These are phyloP conservation scores for Spicauda simplicius DNA, from an alignment of 2,888 invertebrate species.

Conservation along the genomic window DNA sequence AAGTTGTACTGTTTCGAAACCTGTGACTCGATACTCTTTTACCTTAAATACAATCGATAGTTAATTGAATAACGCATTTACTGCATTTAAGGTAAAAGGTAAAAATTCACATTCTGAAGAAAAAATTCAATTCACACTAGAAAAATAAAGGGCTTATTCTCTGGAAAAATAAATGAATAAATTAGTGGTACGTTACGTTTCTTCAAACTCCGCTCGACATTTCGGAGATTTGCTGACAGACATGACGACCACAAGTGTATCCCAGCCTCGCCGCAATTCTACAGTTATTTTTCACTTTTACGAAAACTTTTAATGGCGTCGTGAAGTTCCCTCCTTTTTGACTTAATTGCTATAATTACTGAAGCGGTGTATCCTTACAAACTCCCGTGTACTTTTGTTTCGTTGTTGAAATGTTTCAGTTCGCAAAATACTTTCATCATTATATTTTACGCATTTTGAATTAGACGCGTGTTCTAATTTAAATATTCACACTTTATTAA, in stretches of 20 bases:
- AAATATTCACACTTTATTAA: conserved; percentile 2
- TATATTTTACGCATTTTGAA: conserved; percentile 14
- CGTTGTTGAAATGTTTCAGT: conserved; percentile 7
- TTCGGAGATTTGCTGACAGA: neutral
- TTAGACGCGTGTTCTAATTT: conserved; percentile 3
- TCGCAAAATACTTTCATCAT: conserved; percentile 18
- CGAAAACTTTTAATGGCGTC: conserved; percentile 25
- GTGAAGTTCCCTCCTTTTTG: conserved; percentile 16
- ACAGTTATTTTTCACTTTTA: conserved; percentile 18
- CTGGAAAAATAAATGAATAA: too few species aligned
- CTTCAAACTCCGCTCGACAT: neutral
- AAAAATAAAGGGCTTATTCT: too few species aligned
- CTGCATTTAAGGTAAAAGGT: too few species aligned
- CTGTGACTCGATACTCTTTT: too few species aligned
- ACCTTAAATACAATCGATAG: too few species aligned
- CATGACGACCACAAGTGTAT: neutral
- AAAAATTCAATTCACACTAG: too few species aligned
- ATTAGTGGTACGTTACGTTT: neutral
- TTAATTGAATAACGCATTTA: too few species aligned
- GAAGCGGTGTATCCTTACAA: conserved; percentile 21
- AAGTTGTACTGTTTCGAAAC: too few species aligned
- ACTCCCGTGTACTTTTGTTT: conserved; percentile 14
- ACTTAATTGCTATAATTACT: conserved; percentile 25
- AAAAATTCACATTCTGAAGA: too few species aligned
- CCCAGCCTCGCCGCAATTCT: neutral